phyloP scores from a whole-genome alignment of 2,888 invertebrate genomes.

The Sicus ferrugineus region DNA sequence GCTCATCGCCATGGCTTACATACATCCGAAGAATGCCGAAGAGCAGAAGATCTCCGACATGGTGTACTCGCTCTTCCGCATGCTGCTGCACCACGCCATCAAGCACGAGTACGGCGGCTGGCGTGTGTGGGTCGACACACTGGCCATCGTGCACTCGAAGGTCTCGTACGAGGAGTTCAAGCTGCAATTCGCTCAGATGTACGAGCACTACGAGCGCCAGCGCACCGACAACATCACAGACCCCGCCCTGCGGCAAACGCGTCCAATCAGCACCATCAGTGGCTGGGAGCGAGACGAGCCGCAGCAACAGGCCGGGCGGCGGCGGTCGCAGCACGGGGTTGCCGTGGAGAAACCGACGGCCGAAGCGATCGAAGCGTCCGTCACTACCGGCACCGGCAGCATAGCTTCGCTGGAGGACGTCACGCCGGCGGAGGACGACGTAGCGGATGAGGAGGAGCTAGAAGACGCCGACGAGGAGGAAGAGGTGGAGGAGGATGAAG shows the following conservation, averaged over 20 bases:
- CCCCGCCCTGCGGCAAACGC: conserved; percentile 88
- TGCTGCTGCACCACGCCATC: conserved; percentile 98
- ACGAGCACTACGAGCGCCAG: conserved; percentile 93
- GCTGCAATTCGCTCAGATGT: conserved; percentile 96
- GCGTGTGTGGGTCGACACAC: conserved; percentile 99
- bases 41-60: conserved; percentile 97
- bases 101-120: conserved; percentile 99
- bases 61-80: conserved; percentile 96
- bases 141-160: conserved; percentile 99
- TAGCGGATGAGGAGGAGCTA: conserved; percentile 42
- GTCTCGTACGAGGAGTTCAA: conserved; percentile 99
- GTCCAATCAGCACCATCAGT: conserved; percentile 95
- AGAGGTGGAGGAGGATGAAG: conserved; percentile 44
- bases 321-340: conserved; percentile 20
- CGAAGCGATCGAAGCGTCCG: conserved; percentile 43
- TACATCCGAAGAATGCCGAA: conserved; percentile 93
- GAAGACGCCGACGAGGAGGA: conserved; percentile 42
- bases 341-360: conserved; percentile 5
- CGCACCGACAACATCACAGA: conserved; percentile 95
- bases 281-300: conserved; percentile 83
- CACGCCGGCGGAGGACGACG: conserved; percentile 49
- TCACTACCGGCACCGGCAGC: conserved; percentile 32
- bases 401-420: conserved; percentile 58
- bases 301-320: conserved; percentile 45
- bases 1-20: conserved; percentile 98